A percentile compares a stretch with the other conserved stretches of the same genome.
phyloP scores from a whole-genome alignment of 2,888 invertebrate genomes.

The Troides oblongomaculatus region DNA sequence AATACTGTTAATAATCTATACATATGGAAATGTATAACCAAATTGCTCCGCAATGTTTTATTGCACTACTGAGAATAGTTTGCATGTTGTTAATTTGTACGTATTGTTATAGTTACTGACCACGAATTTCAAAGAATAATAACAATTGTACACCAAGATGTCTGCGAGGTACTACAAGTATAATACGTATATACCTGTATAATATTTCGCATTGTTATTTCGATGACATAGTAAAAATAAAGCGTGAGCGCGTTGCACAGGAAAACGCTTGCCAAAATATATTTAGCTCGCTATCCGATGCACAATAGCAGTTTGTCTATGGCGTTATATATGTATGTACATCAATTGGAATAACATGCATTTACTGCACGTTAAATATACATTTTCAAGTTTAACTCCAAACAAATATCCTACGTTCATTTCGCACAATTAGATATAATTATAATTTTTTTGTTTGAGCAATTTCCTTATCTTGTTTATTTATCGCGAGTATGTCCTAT shows the following conservation, averaged over 20 bases:
- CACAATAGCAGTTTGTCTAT: not conserved
- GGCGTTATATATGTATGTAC: not conserved
- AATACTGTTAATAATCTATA: too few relatives aligned
- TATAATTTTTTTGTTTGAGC: conserved; percentile 53
- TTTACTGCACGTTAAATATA: not conserved
- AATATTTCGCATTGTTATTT: too few relatives aligned
- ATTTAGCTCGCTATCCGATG: conserved; percentile 25
- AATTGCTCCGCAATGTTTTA: too few relatives aligned
- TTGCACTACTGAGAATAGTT: too few relatives aligned
- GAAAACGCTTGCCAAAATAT: conserved; percentile 29
- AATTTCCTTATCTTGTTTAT: conserved; percentile 27
- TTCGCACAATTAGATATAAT: not conserved
- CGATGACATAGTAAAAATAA: too few relatives aligned
- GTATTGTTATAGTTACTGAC: too few relatives aligned
- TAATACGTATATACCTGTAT: too few relatives aligned
- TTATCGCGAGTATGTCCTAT: conserved; percentile 47
- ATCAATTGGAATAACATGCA: not conserved
- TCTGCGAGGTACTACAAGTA: too few relatives aligned
- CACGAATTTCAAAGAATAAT: too few relatives aligned
- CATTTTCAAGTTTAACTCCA: not conserved
- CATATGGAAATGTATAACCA: too few relatives aligned
- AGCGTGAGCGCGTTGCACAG: not conserved
- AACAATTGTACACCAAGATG: too few relatives aligned
- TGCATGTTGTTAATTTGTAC: too few relatives aligned
- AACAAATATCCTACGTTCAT: not conserved